Base-by-base conservation (phyloP, 1,140 invertebrate species). In the Tetragnatha versicolor region DNA sequence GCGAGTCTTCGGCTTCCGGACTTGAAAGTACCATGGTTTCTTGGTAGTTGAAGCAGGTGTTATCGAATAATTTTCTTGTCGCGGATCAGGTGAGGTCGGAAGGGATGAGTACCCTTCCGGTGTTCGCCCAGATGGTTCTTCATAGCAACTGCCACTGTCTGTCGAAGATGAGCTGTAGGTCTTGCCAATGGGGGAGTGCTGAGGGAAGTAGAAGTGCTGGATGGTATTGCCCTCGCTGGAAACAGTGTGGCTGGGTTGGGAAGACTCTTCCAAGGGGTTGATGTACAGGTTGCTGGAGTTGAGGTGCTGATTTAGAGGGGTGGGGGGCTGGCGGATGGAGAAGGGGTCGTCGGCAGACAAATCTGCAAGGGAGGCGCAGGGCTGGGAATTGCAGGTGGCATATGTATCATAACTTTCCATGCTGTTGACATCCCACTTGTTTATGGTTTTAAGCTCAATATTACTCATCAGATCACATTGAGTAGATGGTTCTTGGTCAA, bases 351-450 rank as follows among this genome's bases (percentile, higher is more conserved):
- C 80, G 20, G 49, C 66, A 25, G 69, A 65, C 27, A 83, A 61
- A 78, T 85, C 73, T 81, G 84, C 88, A 84, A 90, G 88, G 1
- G 93, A 95, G 85, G 92, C 90, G 87, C 93, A 96, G 82, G 94
- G 94, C 88, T 97, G 94, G 81, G 95, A 97, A 88, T 94, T 92
- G 88, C 95, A 98, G 87, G 94, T 96, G 84, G 94, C 94, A 87
- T 95, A 98, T 70, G 95, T 98, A 87, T 97, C 95, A 33, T 92
- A 93, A 83, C 92, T 94, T 70, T 93, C 92, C 49, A 93, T 89
- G 84, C 91, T 93, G 65, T 91, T 91, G 77, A 92, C 86, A 68
- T 93, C 92, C 79, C 79, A 80, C n/a, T 77, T 76, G 58, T 77
- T 80, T 29, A 85, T 82, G 55, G 83, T 86, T 81, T 85, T 86